Base-by-base conservation (phyloP, 2,113 vertebrate species). In the Anthoscopus minutus region DNA sequence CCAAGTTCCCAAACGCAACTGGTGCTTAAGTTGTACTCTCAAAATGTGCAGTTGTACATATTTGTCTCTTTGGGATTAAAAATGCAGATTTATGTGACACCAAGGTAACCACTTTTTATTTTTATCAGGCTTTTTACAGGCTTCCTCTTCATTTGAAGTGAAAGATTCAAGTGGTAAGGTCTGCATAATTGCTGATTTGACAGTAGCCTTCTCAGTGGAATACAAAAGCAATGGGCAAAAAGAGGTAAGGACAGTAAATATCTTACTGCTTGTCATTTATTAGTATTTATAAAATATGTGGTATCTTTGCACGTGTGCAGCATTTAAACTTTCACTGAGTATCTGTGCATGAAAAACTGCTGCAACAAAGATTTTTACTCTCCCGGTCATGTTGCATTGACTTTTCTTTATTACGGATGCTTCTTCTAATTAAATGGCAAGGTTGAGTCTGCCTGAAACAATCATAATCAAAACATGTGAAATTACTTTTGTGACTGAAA, bases 181-280 rank as follows among this genome's bases (percentile, higher is more conserved):
- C 42, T 99, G 99, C 81, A 98, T 99, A 72, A 98, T 98, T 53
- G 98, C 99, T 16, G 76, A 98, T 84, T 97, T 99, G 82, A 98
- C 98, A 10, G 98, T 98, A 17, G 65, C 74, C 37, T 98, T 99
- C 96, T 92, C 82, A 69, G 97, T 98, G 93, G 94, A 94, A 23
- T 99, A 99, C 74, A 88, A 64, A 44, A 92, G 33, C 78, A 35
- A 0, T 40, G 81, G 3, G 6, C 96, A 96, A 6, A 51, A 79
- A 54, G 30, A 96, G 98, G 98, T 98, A 95, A 96, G 96, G 56
- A 37, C 17, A 13, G 4, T 30, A 10, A 15, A 3, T 33, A 19
- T 61, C 50, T 93, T 28, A 3, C 13, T 51, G n/a, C 20, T 82
- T 79, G 33, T 69, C 13, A 88, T 24, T 73, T 56, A 16, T 24